Base-by-base conservation (phyloP, 2,797 vertebrate genomes). In the Ateles fusciceps region DNA sequence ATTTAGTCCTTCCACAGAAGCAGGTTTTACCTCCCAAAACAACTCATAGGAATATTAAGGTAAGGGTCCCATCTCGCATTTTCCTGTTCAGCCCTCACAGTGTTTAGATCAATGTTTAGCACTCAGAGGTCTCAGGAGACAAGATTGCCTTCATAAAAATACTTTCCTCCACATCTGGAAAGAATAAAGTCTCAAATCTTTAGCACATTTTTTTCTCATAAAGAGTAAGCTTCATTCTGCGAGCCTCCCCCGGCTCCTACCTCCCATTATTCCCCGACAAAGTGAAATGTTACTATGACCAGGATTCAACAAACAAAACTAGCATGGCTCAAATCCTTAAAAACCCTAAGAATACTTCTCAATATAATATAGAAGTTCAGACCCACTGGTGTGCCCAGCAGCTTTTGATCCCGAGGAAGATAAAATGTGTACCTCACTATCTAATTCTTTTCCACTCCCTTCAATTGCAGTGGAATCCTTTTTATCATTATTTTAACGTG, bases 331-430 rank as follows among this genome's bases (percentile, higher is more conserved):
- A 95, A 71, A 92, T 89, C 22, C 81, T 85, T 94, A 94, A 96
- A 96, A 95, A 78, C 44, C n/a, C 55, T 94, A 48, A 68, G 21
- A 93, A 26, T 52, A 30, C 30, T 92, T 93, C 83, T 91, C 48
- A 84, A 5, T 33, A 75, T n/a, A 92, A 89, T 0, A 89, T 0
- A 39, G 44, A 95, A 85, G 48, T 75, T 96, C 59, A 96, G 17
- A 87, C 94, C 55, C 59, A 72, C 19, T 33, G 55, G 4, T 80
- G 61, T 13, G 19, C 26, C 91, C 50, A 44, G 55, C 13, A 87
- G 61, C 85, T 93, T 84, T 84, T 96, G 79, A 92, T 94, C 39
- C 68, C 81, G 88, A 84, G 52, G 94, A 85, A 89, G 93, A 95
- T 55, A 75, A 95, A 83, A 50, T 24, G 9, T 50, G 4, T 71